Percentiles rank a stretch among this genome's conserved stretches.
These are phyloP conservation scores for Hemibagrus wyckioides DNA, from an alignment of 2,113 vertebrate genomes.

Conservation along the genomic window DNA sequence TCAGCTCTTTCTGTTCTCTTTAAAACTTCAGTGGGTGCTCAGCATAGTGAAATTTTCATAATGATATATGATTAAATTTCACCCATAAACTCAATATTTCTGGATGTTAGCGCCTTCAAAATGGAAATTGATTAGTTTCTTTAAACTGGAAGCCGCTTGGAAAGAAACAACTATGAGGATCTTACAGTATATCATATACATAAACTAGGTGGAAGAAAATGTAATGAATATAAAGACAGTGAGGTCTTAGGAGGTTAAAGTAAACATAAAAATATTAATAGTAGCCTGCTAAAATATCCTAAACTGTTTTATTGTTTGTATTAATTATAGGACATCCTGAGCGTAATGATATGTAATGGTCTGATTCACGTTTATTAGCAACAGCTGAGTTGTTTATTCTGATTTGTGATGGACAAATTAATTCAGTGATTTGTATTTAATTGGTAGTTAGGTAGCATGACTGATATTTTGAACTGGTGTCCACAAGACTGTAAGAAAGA, in stretches of 20 bases:
- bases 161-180: neutral
- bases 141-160: neutral
- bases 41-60: neutral
- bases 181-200: too few relatives aligned
- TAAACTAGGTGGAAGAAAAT: neutral
- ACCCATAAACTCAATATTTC: neutral
- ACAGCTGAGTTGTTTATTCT: neutral
- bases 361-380: neutral
- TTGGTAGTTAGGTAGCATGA: neutral
- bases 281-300: neutral
- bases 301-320: neutral
- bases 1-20: slow-evolving; percentile 1
- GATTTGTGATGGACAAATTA: neutral
- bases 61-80: neutral
- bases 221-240: neutral
- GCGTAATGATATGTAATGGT: neutral
- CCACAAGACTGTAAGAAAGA: neutral
- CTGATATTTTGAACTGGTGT: neutral
- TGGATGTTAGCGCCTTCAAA: neutral
- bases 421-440: neutral
- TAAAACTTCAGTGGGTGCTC: neutral
- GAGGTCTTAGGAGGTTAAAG: neutral
- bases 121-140: neutral
- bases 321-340: neutral
- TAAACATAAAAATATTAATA: neutral